A percentile compares a stretch with the other conserved stretches of the same genome.
These are phyloP conservation scores for Rhaphigaster nebulosa DNA, from an alignment of 2,888 invertebrate genomes.

Conservation along the genomic window DNA sequence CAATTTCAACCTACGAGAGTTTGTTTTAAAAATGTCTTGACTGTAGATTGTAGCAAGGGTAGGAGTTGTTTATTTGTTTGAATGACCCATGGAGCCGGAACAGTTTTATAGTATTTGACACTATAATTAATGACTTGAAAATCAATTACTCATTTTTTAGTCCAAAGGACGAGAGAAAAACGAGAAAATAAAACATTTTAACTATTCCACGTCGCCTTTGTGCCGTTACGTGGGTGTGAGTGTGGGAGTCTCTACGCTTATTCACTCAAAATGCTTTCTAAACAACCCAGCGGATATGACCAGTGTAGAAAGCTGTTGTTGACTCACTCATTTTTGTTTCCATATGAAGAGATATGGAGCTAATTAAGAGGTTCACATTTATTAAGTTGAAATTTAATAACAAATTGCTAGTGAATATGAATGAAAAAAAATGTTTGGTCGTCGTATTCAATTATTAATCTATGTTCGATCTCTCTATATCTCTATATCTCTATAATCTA, in stretches of 20 bases:
- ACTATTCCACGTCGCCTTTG: not conserved
- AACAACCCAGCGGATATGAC: not conserved
- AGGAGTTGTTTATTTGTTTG: not conserved
- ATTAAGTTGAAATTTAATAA: not conserved
- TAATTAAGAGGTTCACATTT: not conserved
- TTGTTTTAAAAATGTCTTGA: too few species aligned
- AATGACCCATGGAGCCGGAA: not conserved
- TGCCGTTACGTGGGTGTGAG: not conserved
- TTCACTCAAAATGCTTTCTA: not conserved
- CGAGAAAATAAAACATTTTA: not conserved
- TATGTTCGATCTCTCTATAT: too few species aligned
- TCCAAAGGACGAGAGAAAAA: not conserved
- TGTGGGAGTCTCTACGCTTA: slow-evolving; percentile 10
- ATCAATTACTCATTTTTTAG: not conserved
- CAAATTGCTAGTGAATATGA: not conserved
- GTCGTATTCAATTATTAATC: too few species aligned
- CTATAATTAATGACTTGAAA: not conserved
- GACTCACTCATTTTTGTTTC: not conserved
- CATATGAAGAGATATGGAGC: not conserved
- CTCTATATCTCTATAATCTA: too few species aligned
- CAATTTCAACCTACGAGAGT: too few species aligned
- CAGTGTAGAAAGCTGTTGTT: not conserved
- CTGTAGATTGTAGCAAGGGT: too few species aligned
- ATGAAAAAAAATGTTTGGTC: too few species aligned
- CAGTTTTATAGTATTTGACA: not conserved